These are phyloP conservation scores for Torymus auratus DNA, from an alignment of 2,888 invertebrate species.

Conservation along the genomic window DNA sequence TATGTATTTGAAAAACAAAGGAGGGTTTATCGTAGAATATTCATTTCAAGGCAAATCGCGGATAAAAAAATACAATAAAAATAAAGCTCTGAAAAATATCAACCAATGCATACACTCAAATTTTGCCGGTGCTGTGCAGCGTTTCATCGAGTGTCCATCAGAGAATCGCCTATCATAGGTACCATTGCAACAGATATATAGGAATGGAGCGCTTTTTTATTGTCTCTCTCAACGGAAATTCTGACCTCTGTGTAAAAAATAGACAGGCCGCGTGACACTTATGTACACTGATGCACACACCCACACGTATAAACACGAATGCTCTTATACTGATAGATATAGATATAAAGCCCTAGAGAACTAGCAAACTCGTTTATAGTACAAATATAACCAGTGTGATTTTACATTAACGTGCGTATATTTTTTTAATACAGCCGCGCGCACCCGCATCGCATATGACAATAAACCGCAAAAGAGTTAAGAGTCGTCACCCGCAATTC, in stretches of 20 bases:
- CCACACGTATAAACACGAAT: not conserved
- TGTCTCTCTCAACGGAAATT: conserved; percentile 19
- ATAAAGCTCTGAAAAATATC: too few species aligned
- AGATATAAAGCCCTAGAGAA: not conserved
- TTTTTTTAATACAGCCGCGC: conserved; percentile 19
- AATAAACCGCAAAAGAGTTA: too few species aligned
- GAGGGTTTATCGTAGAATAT: too few species aligned
- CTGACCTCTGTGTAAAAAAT: conserved; percentile 10
- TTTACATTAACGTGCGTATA: conserved; percentile 23
- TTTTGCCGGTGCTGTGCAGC: too few species aligned
- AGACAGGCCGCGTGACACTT: too few species aligned
- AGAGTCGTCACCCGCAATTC: too few species aligned
- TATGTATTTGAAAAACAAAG: too few species aligned
- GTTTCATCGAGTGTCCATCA: conserved; percentile 6
- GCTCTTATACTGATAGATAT: not conserved
- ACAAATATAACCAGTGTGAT: conserved; percentile 32
- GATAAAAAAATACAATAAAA: not conserved
- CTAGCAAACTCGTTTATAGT: conserved; percentile 30
- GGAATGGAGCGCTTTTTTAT: not conserved
- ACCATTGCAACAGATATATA: not conserved
- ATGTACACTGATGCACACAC: too few species aligned
- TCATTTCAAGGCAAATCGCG: too few species aligned
- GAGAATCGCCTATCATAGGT: too few species aligned
- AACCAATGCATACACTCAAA: too few species aligned
- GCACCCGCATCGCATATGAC: too few species aligned